phyloP scores from a whole-genome alignment of 2,888 invertebrate genomes.

The Bursaphelenchus okinawaensis region DNA sequence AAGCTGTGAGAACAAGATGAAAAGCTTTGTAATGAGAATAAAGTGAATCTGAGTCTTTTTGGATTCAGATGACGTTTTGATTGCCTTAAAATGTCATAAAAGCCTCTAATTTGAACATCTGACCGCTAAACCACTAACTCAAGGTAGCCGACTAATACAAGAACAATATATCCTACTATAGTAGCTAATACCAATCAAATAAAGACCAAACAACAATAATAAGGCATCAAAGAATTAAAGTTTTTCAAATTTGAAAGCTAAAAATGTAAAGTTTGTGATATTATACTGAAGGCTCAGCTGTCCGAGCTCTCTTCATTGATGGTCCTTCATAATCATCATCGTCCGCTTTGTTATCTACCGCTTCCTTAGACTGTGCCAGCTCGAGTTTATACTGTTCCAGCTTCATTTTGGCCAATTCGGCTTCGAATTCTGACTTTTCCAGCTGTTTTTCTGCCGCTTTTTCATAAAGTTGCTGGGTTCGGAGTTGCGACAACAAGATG shows the following conservation, averaged over 20 bases:
- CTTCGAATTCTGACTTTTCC: not conserved
- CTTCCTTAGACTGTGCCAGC: not conserved
- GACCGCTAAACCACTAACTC: no score
- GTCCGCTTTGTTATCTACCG: not conserved
- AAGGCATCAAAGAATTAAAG: no score
- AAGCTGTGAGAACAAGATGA: constrained; percentile 3
- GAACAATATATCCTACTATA: no score
- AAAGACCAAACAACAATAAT: no score
- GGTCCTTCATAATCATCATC: not conserved
- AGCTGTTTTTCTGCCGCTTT: not conserved
- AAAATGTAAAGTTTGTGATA: no score
- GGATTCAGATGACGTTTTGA: no score
- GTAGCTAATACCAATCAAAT: no score
- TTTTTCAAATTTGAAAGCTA: no score
- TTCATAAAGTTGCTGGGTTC: not conserved
- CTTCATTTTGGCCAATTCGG: constrained; percentile 5
- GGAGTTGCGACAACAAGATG: not conserved
- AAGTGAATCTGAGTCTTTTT: no score
- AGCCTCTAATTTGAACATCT: no score
- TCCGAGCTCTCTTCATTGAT: not conserved
- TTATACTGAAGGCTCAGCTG: not conserved
- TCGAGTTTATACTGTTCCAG: constrained; percentile 4
- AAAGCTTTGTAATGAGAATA: not conserved
- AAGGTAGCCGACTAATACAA: no score
- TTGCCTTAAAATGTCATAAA: no score